phyloP scores from a whole-genome alignment of 2,113 vertebrate genomes.

The Pygoscelis antarcticus region DNA sequence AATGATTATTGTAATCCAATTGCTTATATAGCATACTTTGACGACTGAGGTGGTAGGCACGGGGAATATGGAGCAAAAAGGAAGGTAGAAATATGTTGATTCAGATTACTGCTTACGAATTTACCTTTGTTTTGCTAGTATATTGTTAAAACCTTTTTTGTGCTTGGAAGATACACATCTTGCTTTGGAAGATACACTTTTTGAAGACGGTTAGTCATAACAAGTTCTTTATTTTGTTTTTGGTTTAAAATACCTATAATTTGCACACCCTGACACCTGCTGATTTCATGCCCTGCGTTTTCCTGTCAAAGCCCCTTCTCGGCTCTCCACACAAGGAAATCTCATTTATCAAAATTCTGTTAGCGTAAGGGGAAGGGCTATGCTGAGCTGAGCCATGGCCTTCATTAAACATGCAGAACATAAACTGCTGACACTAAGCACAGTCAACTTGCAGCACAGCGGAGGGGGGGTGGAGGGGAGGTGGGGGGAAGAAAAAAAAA shows the following conservation, averaged over 20 bases:
- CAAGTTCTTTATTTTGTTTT: conserved; percentile 34
- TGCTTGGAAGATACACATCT: not conserved
- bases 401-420: conserved; percentile 90
- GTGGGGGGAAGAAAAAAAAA: not conserved
- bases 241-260: conserved; percentile 24
- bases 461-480: not conserved
- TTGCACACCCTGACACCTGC: conserved; percentile 51
- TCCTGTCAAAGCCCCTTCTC: conserved; percentile 61
- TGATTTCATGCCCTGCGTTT: conserved; percentile 56
- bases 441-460: conserved; percentile 63
- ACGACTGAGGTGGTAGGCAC: not conserved
- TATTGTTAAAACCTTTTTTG: not conserved
- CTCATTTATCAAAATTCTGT: conserved; percentile 82
- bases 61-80: not conserved
- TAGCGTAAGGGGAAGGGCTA: conserved; percentile 74
- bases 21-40: not conserved
- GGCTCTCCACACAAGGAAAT: conserved; percentile 69
- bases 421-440: conserved; percentile 90
- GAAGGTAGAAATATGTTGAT: not conserved
- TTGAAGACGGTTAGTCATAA: not conserved
- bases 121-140: not conserved
- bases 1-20: not conserved
- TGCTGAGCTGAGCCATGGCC: conserved; percentile 66
- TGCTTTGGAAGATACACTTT: not conserved
- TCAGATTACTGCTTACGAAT: not conserved